Percentiles rank a stretch among this genome's conserved stretches.
Conservation (phyloP, 53 echinoderm and acorn worm species). For the Holothuria leucospilota region DNA sequence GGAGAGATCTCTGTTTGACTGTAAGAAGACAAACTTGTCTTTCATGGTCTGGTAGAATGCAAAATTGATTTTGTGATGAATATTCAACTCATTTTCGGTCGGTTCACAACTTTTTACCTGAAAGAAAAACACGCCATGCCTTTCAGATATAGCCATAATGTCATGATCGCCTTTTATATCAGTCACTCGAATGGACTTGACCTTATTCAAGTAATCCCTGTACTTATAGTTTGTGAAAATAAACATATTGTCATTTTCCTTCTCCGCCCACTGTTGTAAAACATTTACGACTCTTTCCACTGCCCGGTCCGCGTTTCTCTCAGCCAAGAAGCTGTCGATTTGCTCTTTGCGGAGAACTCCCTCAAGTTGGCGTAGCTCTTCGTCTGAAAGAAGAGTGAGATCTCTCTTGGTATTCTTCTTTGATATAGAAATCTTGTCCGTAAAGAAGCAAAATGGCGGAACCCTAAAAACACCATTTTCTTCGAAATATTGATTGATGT, state of each 20-base stretch:
- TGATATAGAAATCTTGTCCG: not conserved
- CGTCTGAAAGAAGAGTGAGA: slow-evolving; percentile 8
- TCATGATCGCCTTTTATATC: slow-evolving; percentile 32
- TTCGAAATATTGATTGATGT: slow-evolving; percentile 29
- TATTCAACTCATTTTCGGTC: not conserved
- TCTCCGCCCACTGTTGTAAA: slow-evolving; percentile 20
- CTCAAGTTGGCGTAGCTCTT: not conserved
- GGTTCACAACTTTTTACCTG: slow-evolving; percentile 44
- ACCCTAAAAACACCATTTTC: slow-evolving; percentile 32
- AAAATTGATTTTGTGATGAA: not conserved
- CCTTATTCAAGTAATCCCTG: slow-evolving; percentile 3
- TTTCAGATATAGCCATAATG: slow-evolving; percentile 36
- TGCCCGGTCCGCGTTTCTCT: slow-evolving; percentile 28
- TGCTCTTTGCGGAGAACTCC: not conserved
- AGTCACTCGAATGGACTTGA: not conserved
- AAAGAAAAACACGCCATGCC: slow-evolving; percentile 39
- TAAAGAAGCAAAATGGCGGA: slow-evolving; percentile 26
- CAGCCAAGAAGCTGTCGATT: not conserved
- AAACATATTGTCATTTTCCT: not conserved
- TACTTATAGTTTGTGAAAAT: slow-evolving; percentile 47
- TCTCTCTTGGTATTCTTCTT: not conserved
- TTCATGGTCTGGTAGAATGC: slow-evolving; percentile 28
- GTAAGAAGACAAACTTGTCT: slow-evolving; percentile 39
- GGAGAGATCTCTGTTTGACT: slow-evolving; percentile 41
- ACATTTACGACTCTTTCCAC: slow-evolving; percentile 28